These are phyloP conservation scores for Lepilemur ruficaudatus DNA, from an alignment of 2,797 vertebrate genomes.

Conservation along the genomic window DNA sequence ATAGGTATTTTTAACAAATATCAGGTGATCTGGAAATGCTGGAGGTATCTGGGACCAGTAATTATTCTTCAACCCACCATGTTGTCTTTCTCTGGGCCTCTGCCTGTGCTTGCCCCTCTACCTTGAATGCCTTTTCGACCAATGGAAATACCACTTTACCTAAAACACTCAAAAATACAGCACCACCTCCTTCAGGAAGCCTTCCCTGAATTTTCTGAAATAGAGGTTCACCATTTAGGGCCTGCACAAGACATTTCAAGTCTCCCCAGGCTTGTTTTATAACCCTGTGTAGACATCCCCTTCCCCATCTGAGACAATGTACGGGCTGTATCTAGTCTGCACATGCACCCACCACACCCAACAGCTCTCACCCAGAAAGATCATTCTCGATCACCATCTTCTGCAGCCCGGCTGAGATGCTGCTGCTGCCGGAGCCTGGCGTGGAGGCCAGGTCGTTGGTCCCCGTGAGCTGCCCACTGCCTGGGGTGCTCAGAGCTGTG, in stretches of 20 bases:
- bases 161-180: neutral
- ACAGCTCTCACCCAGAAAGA: constrained; percentile 91
- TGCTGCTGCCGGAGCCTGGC: constrained; percentile 87
- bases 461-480: constrained; percentile 87
- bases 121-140: neutral
- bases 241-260: neutral
- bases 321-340: neutral
- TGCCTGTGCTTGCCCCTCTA: neutral
- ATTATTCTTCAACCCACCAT: neutral
- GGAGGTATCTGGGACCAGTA: neutral
- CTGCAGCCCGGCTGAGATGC: constrained; percentile 95
- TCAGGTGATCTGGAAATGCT: neutral
- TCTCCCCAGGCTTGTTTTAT: neutral
- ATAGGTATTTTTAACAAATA: neutral
- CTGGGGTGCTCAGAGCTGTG: constrained; percentile 91
- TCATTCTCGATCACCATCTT: constrained; percentile 99
- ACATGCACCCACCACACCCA: fast-evolving
- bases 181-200: neutral
- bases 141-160: neutral
- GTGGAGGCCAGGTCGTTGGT: constrained; percentile 88
- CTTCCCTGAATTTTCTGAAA: neutral
- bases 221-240: neutral
- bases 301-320: neutral
- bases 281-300: neutral
- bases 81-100: neutral